Evolutionary conservation across 1,140 invertebrate genomes (phyloP), one percentile per base, ranked within the genome.

Genomic region (Hyles euphorbiae): DNA sequence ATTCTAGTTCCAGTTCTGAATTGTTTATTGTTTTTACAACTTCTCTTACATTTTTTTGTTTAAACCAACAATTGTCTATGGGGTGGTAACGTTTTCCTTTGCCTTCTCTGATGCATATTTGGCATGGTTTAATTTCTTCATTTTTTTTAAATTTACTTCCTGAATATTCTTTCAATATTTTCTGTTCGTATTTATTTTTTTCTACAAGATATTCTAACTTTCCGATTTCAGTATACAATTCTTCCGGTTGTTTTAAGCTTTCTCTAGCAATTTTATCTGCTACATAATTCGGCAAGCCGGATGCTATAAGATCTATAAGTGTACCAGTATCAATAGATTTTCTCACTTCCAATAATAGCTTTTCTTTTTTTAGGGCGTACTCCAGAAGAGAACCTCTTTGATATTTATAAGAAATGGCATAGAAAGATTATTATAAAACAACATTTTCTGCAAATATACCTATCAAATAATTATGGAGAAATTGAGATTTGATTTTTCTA

Each of bases 331-430:
- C 67, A 48, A 69, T 72, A 4, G 34, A 8, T 44, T 69, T 67
- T 9, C 56, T 68, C 0, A 66, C 48, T 56, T 74, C 67, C 22
- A 69, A 43, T 63, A 72, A 72, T n/a, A 67, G 58, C 69, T 72
- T 81, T 74, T 67, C 75, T 52, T 52, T 52, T 52, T 52, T 73
- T 49, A 66, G 44, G 4, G 53, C 60, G 61, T 69, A 69, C 0
- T 66, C 68, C 58, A 81, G 47, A 49, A 81, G 67, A 5, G 72
- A 71, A 10, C 75, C 73, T 47, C 49, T 7, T 67, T 46, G 53
- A 22, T 22, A 22, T 22, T 22, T 22, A 22, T 22, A 22, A 22
- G 22, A 22, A 22, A 22, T 22, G 22, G 22, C 22, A 22, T 22
- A 22, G n/a, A n/a, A n/a, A n/a, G n/a, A n/a, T n/a, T n/a, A n/a